Conservation (phyloP, 2,888 invertebrate genomes). For the Apotomis capreana region DNA sequence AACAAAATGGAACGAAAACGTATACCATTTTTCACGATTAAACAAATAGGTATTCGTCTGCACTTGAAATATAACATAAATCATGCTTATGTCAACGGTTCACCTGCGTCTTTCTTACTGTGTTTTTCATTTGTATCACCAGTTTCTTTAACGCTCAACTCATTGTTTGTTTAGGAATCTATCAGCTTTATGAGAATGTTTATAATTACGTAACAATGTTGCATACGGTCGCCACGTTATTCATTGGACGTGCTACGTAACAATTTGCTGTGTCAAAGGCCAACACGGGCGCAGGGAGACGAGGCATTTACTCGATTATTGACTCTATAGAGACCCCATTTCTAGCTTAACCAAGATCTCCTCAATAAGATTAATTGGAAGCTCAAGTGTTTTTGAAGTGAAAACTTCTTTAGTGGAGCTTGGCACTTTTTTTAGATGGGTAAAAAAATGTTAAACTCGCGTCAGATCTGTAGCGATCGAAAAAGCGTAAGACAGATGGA, state of each 20-base stretch:
- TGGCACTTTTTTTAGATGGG: too few relatives aligned
- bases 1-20: background rate
- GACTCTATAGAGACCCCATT: slow-evolving; percentile 10
- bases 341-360: background rate
- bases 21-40: slow-evolving; percentile 8
- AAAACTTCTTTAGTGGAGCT: background rate
- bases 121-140: slow-evolving; percentile 10
- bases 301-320: slow-evolving; percentile 13
- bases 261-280: slow-evolving; percentile 39
- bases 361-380: background rate
- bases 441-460: too few relatives aligned
- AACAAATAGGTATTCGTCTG: slow-evolving; percentile 8
- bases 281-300: slow-evolving; percentile 18
- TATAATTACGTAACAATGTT: slow-evolving; percentile 23
- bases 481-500: too few relatives aligned
- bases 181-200: slow-evolving; percentile 6
- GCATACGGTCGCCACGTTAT: slow-evolving; percentile 14
- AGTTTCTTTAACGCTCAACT: slow-evolving; percentile 14
- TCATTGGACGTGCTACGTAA: slow-evolving; percentile 26
- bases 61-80: slow-evolving; percentile 15
- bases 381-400: background rate
- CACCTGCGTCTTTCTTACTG: slow-evolving; percentile 4
- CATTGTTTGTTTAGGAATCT: slow-evolving; percentile 15
- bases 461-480: too few relatives aligned
- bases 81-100: slow-evolving; percentile 25